Conservation (phyloP, 2,888 invertebrate genomes). For the Incurvaria masculella region DNA sequence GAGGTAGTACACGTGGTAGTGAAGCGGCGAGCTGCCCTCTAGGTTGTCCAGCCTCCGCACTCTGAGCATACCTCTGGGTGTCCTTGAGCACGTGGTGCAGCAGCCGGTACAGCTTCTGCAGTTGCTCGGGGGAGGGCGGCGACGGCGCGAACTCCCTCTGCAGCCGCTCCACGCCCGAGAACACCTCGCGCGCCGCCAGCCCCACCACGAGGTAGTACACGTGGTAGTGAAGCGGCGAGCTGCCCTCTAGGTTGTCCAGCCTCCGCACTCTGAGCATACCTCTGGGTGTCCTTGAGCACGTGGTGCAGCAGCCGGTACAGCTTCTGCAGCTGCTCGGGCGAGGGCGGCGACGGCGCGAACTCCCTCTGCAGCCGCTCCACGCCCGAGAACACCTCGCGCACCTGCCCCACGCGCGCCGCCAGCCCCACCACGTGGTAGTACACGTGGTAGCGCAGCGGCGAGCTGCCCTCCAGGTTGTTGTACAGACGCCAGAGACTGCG, state of each 20-base stretch:
- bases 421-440: slow-evolving; percentile 90
- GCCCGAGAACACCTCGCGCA: slow-evolving; percentile 79
- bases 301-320: slow-evolving; percentile 85
- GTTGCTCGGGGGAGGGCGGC: slow-evolving; percentile 82
- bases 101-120: slow-evolving; percentile 86
- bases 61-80: slow-evolving; percentile 80
- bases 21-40: slow-evolving; percentile 76
- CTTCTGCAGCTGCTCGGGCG: slow-evolving; percentile 89
- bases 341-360: slow-evolving; percentile 74
- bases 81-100: slow-evolving; percentile 87
- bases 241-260: slow-evolving; percentile 86
- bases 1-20: slow-evolving; percentile 92
- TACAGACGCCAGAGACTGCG: slow-evolving; percentile 86
- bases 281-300: slow-evolving; percentile 82
- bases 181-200: slow-evolving; percentile 85
- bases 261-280: slow-evolving; percentile 77
- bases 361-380: slow-evolving; percentile 80
- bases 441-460: slow-evolving; percentile 85
- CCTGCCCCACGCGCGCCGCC: slow-evolving; percentile 83
- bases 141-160: slow-evolving; percentile 76
- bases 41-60: slow-evolving; percentile 92
- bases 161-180: slow-evolving; percentile 78
- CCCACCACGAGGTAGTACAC: slow-evolving; percentile 91
- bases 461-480: slow-evolving; percentile 82
- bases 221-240: slow-evolving; percentile 83